A percentile compares a stretch with the other conserved stretches of the same genome.
These are phyloP conservation scores for Heterochromis multidens DNA, from an alignment of 2,113 vertebrate genomes.

Conservation along the genomic window DNA sequence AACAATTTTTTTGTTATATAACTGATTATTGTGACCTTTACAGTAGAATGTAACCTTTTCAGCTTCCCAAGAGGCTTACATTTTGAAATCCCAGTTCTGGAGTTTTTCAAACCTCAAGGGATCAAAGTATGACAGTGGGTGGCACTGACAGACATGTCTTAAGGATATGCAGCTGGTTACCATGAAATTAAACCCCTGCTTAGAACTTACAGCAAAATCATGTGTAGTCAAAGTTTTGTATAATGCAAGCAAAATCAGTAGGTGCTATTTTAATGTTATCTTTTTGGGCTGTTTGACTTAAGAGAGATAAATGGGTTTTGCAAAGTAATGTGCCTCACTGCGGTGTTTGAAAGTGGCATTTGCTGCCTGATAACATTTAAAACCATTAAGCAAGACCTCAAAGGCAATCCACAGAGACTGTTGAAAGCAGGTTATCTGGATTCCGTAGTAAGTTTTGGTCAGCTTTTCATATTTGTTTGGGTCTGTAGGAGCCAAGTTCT, in stretches of 20 bases:
- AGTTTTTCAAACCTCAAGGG: conserved; percentile 25
- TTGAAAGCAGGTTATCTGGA: conserved; percentile 27
- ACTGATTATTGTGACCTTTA: conserved; percentile 6
- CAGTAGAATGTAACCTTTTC: not conserved
- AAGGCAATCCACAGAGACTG: not conserved
- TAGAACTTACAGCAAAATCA: not conserved
- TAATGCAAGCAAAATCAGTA: not conserved
- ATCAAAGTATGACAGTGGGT: conserved; percentile 14
- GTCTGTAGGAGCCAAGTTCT: not conserved
- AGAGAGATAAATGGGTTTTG: conserved; percentile 10
- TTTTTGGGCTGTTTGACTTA: not conserved
- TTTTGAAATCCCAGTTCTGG: conserved; percentile 20
- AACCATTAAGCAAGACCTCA: not conserved
- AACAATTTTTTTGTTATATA: conserved; percentile 26
- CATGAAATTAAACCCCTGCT: not conserved
- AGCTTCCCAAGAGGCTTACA: conserved; percentile 27
- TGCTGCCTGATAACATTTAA: not conserved
- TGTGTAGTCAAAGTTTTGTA: not conserved
- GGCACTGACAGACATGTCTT: not conserved
- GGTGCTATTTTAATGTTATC: not conserved
- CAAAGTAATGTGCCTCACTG: not conserved
- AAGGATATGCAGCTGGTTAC: not conserved
- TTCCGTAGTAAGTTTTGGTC: not conserved
- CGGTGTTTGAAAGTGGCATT: not conserved
- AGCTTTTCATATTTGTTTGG: conserved; percentile 20